These are phyloP conservation scores for Drosophila vallismaia DNA, from an alignment of 2,888 invertebrate genomes.

Conservation along the genomic window DNA sequence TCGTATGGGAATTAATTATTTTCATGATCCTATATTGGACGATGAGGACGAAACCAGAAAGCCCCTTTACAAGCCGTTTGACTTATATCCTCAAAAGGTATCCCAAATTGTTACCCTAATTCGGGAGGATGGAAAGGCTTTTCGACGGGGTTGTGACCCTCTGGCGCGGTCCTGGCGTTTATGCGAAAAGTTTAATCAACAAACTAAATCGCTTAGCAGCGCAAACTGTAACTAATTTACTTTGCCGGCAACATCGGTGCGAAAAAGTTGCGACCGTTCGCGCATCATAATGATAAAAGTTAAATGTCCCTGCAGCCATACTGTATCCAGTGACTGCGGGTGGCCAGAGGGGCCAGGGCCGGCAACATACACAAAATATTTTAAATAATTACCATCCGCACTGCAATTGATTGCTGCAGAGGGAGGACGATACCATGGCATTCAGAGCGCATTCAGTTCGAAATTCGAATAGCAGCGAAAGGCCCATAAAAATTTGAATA, in stretches of 20 bases:
- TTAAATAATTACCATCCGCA: conserved; percentile 34
- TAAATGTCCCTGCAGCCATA: conserved; percentile 53
- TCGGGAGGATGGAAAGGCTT: conserved; percentile 22
- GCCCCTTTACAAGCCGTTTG: conserved; percentile 35
- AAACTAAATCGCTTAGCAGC: conserved; percentile 77
- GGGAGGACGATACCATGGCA: neutral
- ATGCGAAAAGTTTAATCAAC: conserved; percentile 74
- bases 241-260: conserved; percentile 32
- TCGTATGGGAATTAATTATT: neutral
- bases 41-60: neutral
- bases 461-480: conserved; percentile 16
- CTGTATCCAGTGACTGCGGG: conserved; percentile 13
- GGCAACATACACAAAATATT: neutral
- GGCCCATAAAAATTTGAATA: conserved; percentile 19
- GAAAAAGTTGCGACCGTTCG: conserved; percentile 70
- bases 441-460: neutral
- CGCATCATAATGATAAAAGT: conserved; percentile 79
- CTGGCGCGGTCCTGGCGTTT: conserved; percentile 68
- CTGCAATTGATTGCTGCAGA: conserved; percentile 48
- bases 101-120: conserved; percentile 38
- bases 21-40: neutral
- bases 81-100: conserved; percentile 28
- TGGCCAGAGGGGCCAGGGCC: neutral
- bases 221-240: conserved; percentile 71
- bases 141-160: conserved; percentile 22